These are phyloP conservation scores for Epizoanthus rinbou DNA, from an alignment of 92 coral and sea anemone genomes.

Conservation along the genomic window DNA sequence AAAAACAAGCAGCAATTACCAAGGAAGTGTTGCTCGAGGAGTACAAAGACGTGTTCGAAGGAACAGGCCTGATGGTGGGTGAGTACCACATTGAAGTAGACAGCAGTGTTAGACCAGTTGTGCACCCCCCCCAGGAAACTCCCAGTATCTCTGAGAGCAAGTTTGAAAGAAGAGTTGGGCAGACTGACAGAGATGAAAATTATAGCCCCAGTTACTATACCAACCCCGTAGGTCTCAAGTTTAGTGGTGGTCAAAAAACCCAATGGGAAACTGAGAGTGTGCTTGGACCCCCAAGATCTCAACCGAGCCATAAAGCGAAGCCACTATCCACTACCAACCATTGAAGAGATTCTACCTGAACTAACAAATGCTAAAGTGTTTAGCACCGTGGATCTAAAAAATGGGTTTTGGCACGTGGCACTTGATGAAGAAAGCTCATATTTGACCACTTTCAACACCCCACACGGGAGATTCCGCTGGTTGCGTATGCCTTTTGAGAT, in stretches of 20 bases:
- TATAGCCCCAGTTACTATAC: conserved; percentile 18
- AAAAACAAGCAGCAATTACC: conserved; percentile 12
- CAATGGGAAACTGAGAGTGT: conserved; percentile 24
- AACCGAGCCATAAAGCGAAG: conserved; percentile 29
- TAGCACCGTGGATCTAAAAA: conserved; percentile 8
- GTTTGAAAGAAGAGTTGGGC: conserved; percentile 13
- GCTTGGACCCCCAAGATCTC: conserved; percentile 27
- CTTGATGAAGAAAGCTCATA: conserved; percentile 36
- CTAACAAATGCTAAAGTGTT: conserved; percentile 19
- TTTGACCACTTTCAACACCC: conserved; percentile 54
- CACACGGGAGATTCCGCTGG: conserved; percentile 51
- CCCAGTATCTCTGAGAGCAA: conserved; percentile 29
- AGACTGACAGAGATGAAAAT: conserved; percentile 5
- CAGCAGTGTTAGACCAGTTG: conserved; percentile 29
- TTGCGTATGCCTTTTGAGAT: conserved; percentile 46
- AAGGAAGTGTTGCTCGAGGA: conserved; percentile 19
- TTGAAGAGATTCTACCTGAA: conserved; percentile 30
- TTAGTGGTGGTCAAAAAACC: conserved; percentile 28
- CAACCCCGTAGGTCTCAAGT: conserved; percentile 37
- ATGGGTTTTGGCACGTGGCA: conserved; percentile 45
- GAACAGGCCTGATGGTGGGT: conserved; percentile 16
- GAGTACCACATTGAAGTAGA: conserved; percentile 14
- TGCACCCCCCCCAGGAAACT: conserved; percentile 34
- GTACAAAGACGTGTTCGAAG: conserved; percentile 26
- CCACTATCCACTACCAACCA: conserved; percentile 22